These are phyloP conservation scores for Malachius bipustulatus DNA, from an alignment of 2,888 invertebrate genomes.

Conservation along the genomic window DNA sequence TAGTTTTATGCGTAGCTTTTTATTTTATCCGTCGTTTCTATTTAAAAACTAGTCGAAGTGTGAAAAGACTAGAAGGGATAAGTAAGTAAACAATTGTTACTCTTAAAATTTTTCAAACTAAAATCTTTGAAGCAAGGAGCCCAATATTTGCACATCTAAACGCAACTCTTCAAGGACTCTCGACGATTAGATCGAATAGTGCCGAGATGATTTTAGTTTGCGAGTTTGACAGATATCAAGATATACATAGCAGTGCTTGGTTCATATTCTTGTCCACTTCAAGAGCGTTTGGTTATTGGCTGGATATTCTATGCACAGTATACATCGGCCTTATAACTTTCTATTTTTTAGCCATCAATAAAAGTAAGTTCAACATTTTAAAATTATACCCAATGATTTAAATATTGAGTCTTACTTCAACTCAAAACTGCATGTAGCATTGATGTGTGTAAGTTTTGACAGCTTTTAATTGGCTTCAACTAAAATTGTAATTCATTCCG, in stretches of 20 bases:
- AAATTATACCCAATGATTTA: no score
- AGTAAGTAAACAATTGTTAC: slow-evolving; percentile 38
- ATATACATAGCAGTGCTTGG: slow-evolving; percentile 58
- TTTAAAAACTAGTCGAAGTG: slow-evolving; percentile 58
- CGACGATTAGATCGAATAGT: slow-evolving; percentile 58
- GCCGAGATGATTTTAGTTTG: slow-evolving; percentile 46
- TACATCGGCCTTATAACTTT: slow-evolving; percentile 55
- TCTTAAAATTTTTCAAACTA: not conserved
- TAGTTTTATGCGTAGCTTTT: slow-evolving; percentile 52
- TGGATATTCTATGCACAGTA: slow-evolving; percentile 56
- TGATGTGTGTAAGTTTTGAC: no score
- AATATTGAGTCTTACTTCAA: no score
- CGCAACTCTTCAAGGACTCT: slow-evolving; percentile 58
- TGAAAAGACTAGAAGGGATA: slow-evolving; percentile 61
- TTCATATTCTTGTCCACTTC: slow-evolving; percentile 50
- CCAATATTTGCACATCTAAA: slow-evolving; percentile 63
- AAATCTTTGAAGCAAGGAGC: slow-evolving; percentile 48
- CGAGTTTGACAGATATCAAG: slow-evolving; percentile 47
- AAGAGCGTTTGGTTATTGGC: slow-evolving; percentile 60
- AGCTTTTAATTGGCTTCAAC: no score
- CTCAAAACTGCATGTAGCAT: no score
- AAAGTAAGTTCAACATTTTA: slow-evolving; percentile 16
- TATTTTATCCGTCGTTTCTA: slow-evolving; percentile 53
- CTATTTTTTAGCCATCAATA: slow-evolving; percentile 46
- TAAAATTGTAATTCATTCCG: no score